A percentile compares a stretch with the other conserved stretches of the same genome.
phyloP scores from a whole-genome alignment of 2,888 invertebrate genomes.

The Platycnemis pennipes region DNA sequence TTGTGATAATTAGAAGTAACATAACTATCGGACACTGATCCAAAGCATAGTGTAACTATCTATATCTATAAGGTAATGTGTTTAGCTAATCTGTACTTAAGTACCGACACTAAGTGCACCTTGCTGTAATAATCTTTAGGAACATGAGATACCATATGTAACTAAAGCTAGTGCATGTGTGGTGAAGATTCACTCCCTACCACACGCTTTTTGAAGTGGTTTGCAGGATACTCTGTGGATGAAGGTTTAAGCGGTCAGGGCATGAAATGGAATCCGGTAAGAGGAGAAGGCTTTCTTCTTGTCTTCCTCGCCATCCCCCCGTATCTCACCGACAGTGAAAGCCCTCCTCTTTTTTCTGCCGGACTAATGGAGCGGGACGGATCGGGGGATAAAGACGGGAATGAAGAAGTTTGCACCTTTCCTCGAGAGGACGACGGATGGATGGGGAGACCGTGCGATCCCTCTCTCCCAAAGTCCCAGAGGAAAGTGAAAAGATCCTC shows the following conservation, averaged over 20 bases:
- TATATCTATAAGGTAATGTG: no score
- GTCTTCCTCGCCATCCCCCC: neutral
- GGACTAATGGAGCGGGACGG: neutral
- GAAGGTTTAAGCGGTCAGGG: neutral
- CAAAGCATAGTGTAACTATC: no score
- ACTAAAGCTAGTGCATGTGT: no score
- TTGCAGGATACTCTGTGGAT: no score
- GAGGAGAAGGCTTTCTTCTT: neutral
- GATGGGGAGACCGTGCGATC: neutral
- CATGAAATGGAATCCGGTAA: neutral
- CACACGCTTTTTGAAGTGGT: no score
- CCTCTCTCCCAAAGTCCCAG: neutral
- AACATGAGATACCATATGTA: no score
- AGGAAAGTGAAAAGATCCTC: neutral
- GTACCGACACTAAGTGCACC: no score
- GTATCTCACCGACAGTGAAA: neutral
- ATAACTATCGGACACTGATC: no score
- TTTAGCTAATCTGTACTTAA: no score
- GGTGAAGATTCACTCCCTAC: no score
- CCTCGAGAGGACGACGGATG: neutral
- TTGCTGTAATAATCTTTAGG: no score
- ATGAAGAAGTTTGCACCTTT: constrained; percentile 33
- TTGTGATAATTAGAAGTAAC: no score
- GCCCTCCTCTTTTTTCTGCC: neutral
- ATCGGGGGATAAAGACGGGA: neutral